Conservation (phyloP, 2,888 invertebrate genomes). For the Cylloceria caligata region DNA sequence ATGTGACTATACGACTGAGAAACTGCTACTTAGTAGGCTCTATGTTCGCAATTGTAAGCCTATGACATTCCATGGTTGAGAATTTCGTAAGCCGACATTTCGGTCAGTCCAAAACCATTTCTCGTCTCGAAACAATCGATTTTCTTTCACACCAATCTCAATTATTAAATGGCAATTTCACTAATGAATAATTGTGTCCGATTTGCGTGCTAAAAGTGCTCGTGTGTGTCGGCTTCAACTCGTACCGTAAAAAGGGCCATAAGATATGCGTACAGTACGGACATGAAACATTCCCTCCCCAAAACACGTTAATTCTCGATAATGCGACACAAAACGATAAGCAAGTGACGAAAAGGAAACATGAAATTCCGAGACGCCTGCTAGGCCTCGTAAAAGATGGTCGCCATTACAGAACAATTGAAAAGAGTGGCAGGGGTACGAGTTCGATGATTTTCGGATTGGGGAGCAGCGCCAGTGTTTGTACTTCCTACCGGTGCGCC, state of each 20-base stretch:
- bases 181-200: not conserved
- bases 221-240: too few species aligned
- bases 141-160: too few species aligned
- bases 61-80: too few species aligned
- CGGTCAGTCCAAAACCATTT: too few species aligned
- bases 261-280: not conserved
- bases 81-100: too few species aligned
- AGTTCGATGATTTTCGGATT: not conserved
- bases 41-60: not conserved
- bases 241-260: not conserved
- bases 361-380: conserved; percentile 12
- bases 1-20: not conserved
- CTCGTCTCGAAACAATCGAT: too few species aligned
- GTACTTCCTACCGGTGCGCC: conserved; percentile 36
- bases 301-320: not conserved
- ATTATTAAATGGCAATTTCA: not conserved
- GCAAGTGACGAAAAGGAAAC: not conserved
- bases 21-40: not conserved
- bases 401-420: conserved; percentile 3
- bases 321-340: not conserved
- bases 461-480: conserved; percentile 1
- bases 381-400: conserved; percentile 16
- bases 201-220: not conserved
- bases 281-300: not conserved
- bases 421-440: not conserved